A percentile compares a stretch with the other conserved stretches of the same genome.
Evolutionary conservation across 2,888 invertebrate genomes (phyloP).

Genomic region (Ashinkailepas kermadecensis): DNA sequence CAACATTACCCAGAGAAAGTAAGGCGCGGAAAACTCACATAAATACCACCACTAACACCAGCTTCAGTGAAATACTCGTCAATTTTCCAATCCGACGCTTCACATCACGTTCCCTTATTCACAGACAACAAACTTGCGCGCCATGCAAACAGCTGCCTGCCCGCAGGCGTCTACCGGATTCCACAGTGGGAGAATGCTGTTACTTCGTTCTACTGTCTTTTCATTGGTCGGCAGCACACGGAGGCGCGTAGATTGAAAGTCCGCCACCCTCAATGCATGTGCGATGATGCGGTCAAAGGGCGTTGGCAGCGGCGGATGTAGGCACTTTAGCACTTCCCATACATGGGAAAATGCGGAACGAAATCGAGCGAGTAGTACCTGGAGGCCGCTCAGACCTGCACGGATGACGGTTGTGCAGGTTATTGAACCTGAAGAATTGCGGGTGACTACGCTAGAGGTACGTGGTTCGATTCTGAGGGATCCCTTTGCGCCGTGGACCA

Average conservation of each 20-base stretch:
- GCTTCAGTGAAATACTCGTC: too few relatives aligned
- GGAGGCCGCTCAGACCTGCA: not conserved
- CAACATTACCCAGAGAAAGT: not conserved
- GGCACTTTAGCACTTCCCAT: not conserved
- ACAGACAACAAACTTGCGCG: conserved; percentile 19
- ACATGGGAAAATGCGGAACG: conserved; percentile 4
- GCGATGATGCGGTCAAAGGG: not conserved
- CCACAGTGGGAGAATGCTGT: not conserved
- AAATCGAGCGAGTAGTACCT: not conserved
- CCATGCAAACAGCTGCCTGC: conserved; percentile 9
- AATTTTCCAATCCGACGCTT: too few relatives aligned
- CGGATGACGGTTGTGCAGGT: not conserved
- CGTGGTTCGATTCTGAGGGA: too few relatives aligned
- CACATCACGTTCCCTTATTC: not conserved
- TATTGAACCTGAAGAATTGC: not conserved
- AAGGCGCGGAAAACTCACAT: too few relatives aligned
- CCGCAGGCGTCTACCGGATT: conserved; percentile 1
- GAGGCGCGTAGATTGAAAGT: not conserved
- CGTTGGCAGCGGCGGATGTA: not conserved
- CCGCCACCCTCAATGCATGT: not conserved
- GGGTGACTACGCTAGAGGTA: too few relatives aligned
- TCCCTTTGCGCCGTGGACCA: too few relatives aligned
- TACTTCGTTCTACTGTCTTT: not conserved
- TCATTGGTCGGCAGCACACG: not conserved
- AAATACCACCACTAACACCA: too few relatives aligned